Evolutionary conservation across 2,113 vertebrate species (phyloP), one percentile per base, ranked within the genome.

Genomic region (Ginglymostoma cirratum): DNA sequence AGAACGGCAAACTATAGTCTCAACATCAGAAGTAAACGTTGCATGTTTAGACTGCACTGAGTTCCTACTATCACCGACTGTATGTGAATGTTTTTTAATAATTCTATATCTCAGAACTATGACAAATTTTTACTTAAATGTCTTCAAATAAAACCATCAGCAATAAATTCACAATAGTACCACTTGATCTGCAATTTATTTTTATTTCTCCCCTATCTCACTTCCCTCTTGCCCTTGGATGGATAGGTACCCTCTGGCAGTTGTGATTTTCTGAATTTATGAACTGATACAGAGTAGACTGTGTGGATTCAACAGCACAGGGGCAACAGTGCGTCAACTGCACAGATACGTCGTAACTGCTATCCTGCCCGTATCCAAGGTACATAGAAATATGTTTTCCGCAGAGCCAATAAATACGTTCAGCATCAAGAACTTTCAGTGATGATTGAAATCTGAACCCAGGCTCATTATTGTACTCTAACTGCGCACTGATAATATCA

Each of bases 1-100:
- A 96, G 89, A 97, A 97, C 61, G 96, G 83, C 96, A 95, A 96
- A 30, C 96, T 96, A 66, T 97, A 90, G 14, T 83, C 72, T 76
- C 78, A 0, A 5, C 34, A 80, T 83, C n/a, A 83, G 78, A 83
- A 83, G n/a, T 83, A 83, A 83, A 83, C n/a, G 38, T 83, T 83
- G 38, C n/a, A 38, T 4, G 78, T 4, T 83, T 83, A 19, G 78
- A 83, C 15, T 89, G 34, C 8, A 61, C 7, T 3, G 48, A 48
- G 48, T 48, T 48, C 48, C 48, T 48, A 48, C 48, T 48, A 48
- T 48, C 48, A 48, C 48, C 61, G 27, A 89, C 45, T 55, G 27
- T 24, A 89, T 8, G 8, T 48, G 4, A 21, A 87, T 87, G 6
- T 48, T 87, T 5, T 38, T 87, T 87, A 30, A 52, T 52, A 55